Base-by-base conservation (phyloP, 2,888 invertebrate genomes). In the Acleris cristana region DNA sequence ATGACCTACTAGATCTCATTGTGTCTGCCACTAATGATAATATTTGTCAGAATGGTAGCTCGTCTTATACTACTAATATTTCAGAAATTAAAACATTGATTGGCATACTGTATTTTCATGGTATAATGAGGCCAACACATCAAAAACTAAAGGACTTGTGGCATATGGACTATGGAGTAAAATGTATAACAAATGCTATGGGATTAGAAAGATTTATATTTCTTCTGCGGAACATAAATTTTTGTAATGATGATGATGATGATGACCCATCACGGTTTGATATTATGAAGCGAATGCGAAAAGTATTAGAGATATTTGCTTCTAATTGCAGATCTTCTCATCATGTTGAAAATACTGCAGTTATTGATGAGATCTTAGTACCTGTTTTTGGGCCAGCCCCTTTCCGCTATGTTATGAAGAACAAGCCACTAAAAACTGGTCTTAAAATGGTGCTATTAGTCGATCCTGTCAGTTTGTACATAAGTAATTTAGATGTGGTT, bases 311-410 rank as follows among this genome's bases (percentile, higher is more conserved):
- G 75, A 89, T 89, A 68, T 93, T 93, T 70, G 85, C 89, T 34
- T 78, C 87, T 76, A 93, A 93, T 76, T 91, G 92, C 72, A 85
- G 90, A 76, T 84, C 83, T 68, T 80, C 84, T 62, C 82, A 83
- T 70, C 83, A 86, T 44, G 80, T 89, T 53, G 83, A 83, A 45
- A 83, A 83, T 69, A 72, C 77, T 49, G 87, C 80, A 7, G 89
- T 90, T 51, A 79, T 92, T 72, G 93, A 92, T 81, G 92, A 93
- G 78, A 81, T 88, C 68, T 81, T 93, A 69, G 78, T 89, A 59
- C 90, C 90, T 51, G 85, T 90, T 73, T 85, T 84, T 70, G 91
- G 92, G 23, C 89, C 90, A 66, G 92, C 92, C 72, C 87, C 92
- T 56, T 92, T 92, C 74, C 81, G 88, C 70, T 91, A 88, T 75